Evolutionary conservation across 2,113 vertebrate species (phyloP), one percentile per base, ranked within the genome.

Genomic region (Leucosticte australis): DNA sequence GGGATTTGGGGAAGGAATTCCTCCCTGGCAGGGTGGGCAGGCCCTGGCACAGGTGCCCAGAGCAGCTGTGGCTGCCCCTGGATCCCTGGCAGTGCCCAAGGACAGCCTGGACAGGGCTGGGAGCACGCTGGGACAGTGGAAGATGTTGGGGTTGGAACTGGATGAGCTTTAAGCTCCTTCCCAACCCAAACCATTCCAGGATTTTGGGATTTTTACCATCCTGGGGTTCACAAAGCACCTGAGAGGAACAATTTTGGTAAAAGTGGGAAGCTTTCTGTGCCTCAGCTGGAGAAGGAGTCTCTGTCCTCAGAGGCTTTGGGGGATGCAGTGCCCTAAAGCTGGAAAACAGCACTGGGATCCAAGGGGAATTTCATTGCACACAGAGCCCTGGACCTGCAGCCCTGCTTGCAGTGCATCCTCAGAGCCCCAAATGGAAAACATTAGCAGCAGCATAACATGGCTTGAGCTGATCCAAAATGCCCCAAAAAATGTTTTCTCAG

Each of bases 401-500:
- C 84, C 37, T 91, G 69, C 52, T 87, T 95, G 90, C 85, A 60
- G 59, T 46, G 88, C 79, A 93, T 90, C 92, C 59, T 37, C 23
- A 85, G 85, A 88, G 82, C 75, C 90, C 85, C 82, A 7, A 83
- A 83, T 53, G 86, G 92, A 93, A 95, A 97, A 95, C 87, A 96
- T 92, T 70, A 94, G 83, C 88, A 80, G 47, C 22, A 85, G 92
- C 87, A 26, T 41, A 93, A 47, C 62, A 73, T 15, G 65, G 41
- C 94, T 92, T 21, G 18, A 76, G 50, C 39, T 23, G 78, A 91
- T 95, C 94, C 93, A 95, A 94, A 94, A 94, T 79, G 53, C 94
- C 93, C 90, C n/a, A 65, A 79, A 68, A 89, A 92, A 77, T 92
- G 86, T 96, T 97, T 94, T 94, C 80, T 92, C 86, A 88, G 88